Evolutionary conservation across 1,140 invertebrate genomes (phyloP).

Genomic region (Ceratitis capitata): DNA sequence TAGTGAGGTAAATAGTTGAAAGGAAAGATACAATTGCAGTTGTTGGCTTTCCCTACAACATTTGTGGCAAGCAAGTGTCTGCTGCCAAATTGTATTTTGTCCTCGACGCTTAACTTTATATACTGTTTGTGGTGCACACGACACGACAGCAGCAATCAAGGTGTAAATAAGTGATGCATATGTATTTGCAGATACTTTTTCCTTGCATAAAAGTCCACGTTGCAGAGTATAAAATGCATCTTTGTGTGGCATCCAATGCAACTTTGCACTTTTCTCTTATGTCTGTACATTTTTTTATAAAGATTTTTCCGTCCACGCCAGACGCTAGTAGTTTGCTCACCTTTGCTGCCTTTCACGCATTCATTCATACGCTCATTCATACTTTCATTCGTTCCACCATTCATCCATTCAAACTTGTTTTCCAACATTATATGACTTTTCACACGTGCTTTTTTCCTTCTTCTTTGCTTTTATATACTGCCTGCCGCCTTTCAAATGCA

Average conservation of each 20-base stretch:
- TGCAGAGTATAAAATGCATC: neutral
- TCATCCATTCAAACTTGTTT: neutral
- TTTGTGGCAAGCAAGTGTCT: constrained; percentile 17
- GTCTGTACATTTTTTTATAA: neutral
- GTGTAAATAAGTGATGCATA: constrained; percentile 19
- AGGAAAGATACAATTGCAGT: neutral
- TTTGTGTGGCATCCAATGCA: neutral
- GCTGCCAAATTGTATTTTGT: constrained; percentile 1
- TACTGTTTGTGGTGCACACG: neutral
- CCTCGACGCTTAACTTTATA: neutral
- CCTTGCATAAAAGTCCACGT: neutral
- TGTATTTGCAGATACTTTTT: neutral
- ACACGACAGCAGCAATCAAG: neutral
- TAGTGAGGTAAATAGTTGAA: neutral
- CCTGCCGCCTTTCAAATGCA: neutral
- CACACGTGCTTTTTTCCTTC: neutral
- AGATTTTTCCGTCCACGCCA: neutral
- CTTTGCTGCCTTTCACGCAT: neutral
- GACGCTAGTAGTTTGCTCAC: neutral
- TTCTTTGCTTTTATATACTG: too few relatives aligned
- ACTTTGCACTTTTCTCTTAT: neutral
- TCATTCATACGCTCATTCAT: neutral
- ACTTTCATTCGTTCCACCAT: neutral
- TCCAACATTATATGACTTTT: neutral
- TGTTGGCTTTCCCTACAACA: neutral